phyloP scores from a whole-genome alignment of 2,797 vertebrate species.

The Intellagama lesueurii region DNA sequence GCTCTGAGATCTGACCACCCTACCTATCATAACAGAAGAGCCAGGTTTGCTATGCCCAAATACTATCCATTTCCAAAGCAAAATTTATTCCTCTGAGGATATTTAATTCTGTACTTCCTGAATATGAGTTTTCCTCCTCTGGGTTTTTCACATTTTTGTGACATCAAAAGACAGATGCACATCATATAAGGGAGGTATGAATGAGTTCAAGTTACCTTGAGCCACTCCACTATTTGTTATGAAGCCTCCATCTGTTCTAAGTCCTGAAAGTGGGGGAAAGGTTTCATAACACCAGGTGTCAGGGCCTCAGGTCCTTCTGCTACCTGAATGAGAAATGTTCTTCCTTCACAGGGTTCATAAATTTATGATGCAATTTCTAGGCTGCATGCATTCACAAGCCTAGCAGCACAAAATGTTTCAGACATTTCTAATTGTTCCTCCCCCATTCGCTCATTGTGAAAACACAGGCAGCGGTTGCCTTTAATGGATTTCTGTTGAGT shows the following conservation, averaged over 20 bases:
- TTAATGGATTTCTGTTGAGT: background rate
- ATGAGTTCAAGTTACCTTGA: background rate
- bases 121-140: background rate
- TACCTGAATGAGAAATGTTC: background rate
- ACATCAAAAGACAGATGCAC: background rate
- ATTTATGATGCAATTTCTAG: conserved; percentile 24
- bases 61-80: background rate
- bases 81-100: background rate
- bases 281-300: conserved; percentile 18
- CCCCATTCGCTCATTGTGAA: conserved; percentile 3
- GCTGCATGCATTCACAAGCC: conserved; percentile 14
- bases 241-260: background rate
- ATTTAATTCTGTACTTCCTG: background rate
- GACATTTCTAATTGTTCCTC: background rate
- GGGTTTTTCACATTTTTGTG: background rate
- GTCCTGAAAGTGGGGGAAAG: background rate
- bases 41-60: background rate
- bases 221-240: background rate
- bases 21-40: background rate
- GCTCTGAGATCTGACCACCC: no score
- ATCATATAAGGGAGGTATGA: background rate
- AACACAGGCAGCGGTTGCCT: background rate
- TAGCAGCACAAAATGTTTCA: conserved; percentile 11
- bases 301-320: conserved; percentile 4
- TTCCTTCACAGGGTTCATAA: background rate